Percentiles rank a stretch among this genome's conserved stretches.
Evolutionary conservation across 2,113 vertebrate genomes (phyloP).

Genomic region (Asarcornis scutulata): DNA sequence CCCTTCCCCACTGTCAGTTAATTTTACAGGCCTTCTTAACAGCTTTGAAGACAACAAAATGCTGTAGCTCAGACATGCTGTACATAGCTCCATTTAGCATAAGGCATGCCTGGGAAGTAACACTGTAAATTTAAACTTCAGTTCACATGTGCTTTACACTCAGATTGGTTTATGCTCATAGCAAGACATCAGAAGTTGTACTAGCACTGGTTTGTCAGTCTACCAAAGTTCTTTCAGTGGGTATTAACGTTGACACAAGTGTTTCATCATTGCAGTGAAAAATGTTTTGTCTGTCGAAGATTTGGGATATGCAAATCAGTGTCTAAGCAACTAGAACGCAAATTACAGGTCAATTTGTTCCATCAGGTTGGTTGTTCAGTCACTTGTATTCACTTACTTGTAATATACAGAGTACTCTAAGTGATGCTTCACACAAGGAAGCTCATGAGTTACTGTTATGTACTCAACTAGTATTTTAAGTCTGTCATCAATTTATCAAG

Average conservation of each 20-base stretch:
- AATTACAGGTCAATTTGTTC: background rate
- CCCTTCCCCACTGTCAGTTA: background rate
- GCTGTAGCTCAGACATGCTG: background rate
- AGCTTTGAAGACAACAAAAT: background rate
- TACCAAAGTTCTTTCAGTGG: background rate
- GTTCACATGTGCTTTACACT: background rate
- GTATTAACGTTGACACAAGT: background rate
- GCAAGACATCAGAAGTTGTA: background rate
- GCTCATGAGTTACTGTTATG: too few relatives aligned
- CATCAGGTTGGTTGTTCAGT: background rate
- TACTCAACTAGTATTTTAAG: background rate
- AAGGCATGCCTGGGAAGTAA: background rate
- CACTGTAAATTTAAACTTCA: background rate
- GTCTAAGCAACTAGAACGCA: background rate
- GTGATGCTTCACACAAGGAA: too few relatives aligned
- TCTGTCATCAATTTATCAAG: background rate
- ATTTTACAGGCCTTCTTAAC: background rate
- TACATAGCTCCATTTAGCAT: background rate
- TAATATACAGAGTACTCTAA: background rate
- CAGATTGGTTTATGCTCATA: background rate
- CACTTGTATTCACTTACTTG: background rate
- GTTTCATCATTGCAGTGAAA: background rate
- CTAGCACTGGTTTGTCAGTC: background rate
- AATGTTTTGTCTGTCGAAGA: background rate
- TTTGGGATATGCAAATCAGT: background rate